Conservation (phyloP, 2,888 invertebrate genomes). For the Cordilura impudica region DNA sequence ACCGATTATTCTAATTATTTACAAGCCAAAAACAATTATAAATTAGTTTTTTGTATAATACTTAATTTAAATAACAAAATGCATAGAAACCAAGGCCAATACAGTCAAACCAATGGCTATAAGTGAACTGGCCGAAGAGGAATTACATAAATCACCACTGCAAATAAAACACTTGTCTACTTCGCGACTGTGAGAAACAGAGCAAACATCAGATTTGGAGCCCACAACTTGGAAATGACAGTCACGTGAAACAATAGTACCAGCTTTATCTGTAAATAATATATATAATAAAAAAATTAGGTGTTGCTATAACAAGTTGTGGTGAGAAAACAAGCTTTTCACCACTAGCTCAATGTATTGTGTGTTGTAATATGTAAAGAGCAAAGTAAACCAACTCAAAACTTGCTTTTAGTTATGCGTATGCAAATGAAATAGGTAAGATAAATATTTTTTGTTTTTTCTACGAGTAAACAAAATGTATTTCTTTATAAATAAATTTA, state of each 20-base stretch:
- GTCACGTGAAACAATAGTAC: conserved; percentile 73
- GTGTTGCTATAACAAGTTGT: not conserved
- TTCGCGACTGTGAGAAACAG: conserved; percentile 72
- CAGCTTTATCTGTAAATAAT: conserved; percentile 71
- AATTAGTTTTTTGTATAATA: not conserved
- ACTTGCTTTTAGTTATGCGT: not conserved
- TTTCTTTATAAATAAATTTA: not conserved
- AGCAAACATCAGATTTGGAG: conserved; percentile 72
- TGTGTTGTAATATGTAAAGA: not conserved
- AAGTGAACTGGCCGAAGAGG: conserved; percentile 71
- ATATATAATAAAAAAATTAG: conserved; percentile 24
- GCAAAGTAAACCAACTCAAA: not conserved
- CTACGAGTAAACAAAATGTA: not conserved
- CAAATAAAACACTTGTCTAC: conserved; percentile 82
- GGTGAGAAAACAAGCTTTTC: conserved; percentile 7
- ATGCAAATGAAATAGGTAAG: too few species aligned
- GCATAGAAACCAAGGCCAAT: conserved; percentile 68
- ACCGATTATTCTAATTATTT: conserved; percentile 34
- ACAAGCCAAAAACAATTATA: conserved; percentile 9
- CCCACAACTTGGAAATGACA: conserved; percentile 74
- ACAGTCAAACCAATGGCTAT: conserved; percentile 69
- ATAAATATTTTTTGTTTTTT: too few species aligned
- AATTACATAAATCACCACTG: conserved; percentile 82
- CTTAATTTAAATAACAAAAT: conserved; percentile 68
- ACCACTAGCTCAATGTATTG: not conserved